Evolutionary conservation across 2,113 vertebrate genomes (phyloP).

Genomic region (Pelmatolapia mariae): DNA sequence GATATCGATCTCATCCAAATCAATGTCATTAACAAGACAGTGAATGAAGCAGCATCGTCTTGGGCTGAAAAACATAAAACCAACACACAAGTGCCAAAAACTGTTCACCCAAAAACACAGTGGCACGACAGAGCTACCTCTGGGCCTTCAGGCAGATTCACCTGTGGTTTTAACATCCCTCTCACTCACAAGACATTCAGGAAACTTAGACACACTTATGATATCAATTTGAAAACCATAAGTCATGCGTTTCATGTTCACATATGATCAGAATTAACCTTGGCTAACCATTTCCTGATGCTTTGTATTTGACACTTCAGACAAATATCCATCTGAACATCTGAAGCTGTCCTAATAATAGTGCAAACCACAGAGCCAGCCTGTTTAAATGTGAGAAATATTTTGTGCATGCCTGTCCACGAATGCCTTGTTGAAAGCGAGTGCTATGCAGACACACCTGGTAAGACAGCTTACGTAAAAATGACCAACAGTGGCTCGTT

Average conservation of each 20-base stretch:
- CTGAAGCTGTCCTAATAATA: neutral
- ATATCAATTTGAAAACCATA: neutral
- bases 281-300: neutral
- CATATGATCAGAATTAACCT: neutral
- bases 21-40: neutral
- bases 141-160: neutral
- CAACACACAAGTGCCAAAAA: neutral
- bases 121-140: neutral
- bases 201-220: neutral
- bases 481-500: neutral
- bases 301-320: neutral
- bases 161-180: neutral
- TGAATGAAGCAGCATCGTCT: neutral
- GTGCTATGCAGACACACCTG: neutral
- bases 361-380: neutral
- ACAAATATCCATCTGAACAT: neutral
- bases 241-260: neutral
- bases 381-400: rapidly evolving
- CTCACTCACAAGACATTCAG: neutral
- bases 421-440: neutral
- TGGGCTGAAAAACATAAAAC: neutral
- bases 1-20: neutral
- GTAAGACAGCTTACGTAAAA: neutral
- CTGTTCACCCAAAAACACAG: neutral
- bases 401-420: neutral